Base-by-base conservation (phyloP, 1,140 invertebrate genomes). In the Orussus abietinus region DNA sequence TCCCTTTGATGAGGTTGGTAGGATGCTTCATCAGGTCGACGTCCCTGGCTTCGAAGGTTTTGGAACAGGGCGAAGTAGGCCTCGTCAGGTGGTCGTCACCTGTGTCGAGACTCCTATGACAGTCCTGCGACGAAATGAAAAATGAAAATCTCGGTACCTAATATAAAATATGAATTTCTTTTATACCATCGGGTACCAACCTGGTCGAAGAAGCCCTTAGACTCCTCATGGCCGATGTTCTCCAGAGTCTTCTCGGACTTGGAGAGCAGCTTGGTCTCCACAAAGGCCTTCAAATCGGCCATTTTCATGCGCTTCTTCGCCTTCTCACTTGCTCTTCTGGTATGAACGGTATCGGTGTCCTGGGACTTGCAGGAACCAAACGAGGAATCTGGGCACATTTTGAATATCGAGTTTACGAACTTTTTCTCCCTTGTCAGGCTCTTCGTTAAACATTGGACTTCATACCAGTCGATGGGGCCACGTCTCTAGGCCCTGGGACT, bases 161-260 rank as follows among this genome's bases (percentile, higher is more conserved):
- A 38, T 31, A 50, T 15, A 21, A 34, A 45, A 4, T 33, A n/a
- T n/a, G n/a, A n/a, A n/a, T n/a, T n/a, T n/a, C n/a, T n/a, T n/a
- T n/a, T n/a, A n/a, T n/a, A n/a, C n/a, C n/a, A n/a, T n/a, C n/a
- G n/a, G n/a, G n/a, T n/a, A n/a, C n/a, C n/a, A 67, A 79, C 78
- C 62, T 77, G 70, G 38, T 78, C 75, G 38, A 71, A 70, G 12
- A 78, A 47, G 38, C 70, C 55, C 55, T 83, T 83, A n/a, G 78
- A 64, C 49, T 82, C 84, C 33, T 88, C 85, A 35, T 86, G 82
- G 37, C 86, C 88, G 63, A 92, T 88, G 77, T 89, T 92, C 71
- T 93, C 90, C 45, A 93, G 69, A 33, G 88, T 85, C 69, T 90
- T 92, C 55, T 94, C 90, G 3, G 90, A 93, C 67, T 92, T 90